Percentiles rank a stretch among this genome's conserved stretches.
phyloP scores from a whole-genome alignment of 2,888 invertebrate species.

The Periphyllus acericola region DNA sequence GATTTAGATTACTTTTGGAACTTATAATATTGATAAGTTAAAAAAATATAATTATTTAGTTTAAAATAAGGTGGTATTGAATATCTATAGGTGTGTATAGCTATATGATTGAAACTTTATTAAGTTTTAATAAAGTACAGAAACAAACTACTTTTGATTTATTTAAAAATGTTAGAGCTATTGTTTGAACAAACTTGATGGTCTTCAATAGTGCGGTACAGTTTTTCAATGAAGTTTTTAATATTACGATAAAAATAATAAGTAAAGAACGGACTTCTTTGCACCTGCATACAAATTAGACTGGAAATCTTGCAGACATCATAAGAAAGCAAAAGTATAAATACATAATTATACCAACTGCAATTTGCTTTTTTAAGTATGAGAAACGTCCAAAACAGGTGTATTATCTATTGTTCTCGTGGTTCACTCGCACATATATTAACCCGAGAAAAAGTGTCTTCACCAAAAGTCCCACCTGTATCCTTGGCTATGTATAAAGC shows the following conservation, averaged over 20 bases:
- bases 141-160: background rate
- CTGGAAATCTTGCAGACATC: conserved; percentile 27
- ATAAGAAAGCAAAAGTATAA: conserved; percentile 56
- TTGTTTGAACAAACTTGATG: background rate
- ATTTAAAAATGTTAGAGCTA: background rate
- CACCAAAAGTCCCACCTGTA: conserved; percentile 61
- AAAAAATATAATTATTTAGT: background rate
- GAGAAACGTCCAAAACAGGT: conserved; percentile 58
- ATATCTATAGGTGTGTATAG: background rate
- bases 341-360: conserved; percentile 34
- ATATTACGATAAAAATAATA: conserved; percentile 8
- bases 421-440: conserved; percentile 60
- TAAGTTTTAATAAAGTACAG: background rate
- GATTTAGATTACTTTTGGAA: background rate
- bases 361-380: conserved; percentile 60
- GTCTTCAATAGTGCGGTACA: background rate
- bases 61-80: background rate
- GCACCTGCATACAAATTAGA: conserved; percentile 20
- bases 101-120: no score
- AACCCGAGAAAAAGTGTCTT: conserved; percentile 59
- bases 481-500: conserved; percentile 39
- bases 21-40: background rate
- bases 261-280: background rate
- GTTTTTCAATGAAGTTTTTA: background rate
- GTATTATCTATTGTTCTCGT: conserved; percentile 60